Percentiles rank a stretch among this genome's conserved stretches.
Conservation (phyloP, 1,140 invertebrate species). For the Sminthurinus signatus region DNA sequence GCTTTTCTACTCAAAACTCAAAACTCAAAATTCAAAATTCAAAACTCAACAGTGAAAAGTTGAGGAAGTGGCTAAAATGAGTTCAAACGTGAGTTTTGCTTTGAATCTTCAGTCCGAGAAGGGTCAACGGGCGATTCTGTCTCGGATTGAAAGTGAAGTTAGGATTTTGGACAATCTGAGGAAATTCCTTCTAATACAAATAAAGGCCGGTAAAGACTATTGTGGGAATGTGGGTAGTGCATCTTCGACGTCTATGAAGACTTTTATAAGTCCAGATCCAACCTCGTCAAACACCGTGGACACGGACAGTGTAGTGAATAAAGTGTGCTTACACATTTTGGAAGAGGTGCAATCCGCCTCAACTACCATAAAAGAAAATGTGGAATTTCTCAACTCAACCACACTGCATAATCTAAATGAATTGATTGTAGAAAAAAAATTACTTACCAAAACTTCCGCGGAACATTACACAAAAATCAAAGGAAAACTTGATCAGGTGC, state of each 20-base stretch:
- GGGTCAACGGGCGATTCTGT: slow-evolving; percentile 35
- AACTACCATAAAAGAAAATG: slow-evolving; percentile 31
- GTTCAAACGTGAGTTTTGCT: slow-evolving; percentile 39
- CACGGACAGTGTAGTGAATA: slow-evolving; percentile 26
- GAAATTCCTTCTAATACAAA: slow-evolving; percentile 33
- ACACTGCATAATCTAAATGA: slow-evolving; percentile 33
- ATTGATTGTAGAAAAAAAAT: slow-evolving; percentile 36
- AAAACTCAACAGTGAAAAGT: no score
- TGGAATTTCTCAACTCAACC: slow-evolving; percentile 28
- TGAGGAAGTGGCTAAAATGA: no score
- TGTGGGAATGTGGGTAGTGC: slow-evolving; percentile 22
- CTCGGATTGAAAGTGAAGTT: slow-evolving; percentile 35
- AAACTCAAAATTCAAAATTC: not conserved
- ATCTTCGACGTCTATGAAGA: slow-evolving; percentile 32
- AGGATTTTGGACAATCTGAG: slow-evolving; percentile 33
- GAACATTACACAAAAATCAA: slow-evolving; percentile 37
- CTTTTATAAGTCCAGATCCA: slow-evolving; percentile 15
- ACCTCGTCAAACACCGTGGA: not conserved
- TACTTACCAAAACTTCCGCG: slow-evolving; percentile 21
- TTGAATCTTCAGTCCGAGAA: slow-evolving; percentile 36
- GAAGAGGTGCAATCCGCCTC: slow-evolving; percentile 32
- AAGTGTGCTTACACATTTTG: slow-evolving; percentile 36
- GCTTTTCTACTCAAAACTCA: no score
- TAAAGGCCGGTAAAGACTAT: slow-evolving; percentile 31
- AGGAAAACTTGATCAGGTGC: slow-evolving; percentile 37